Evolutionary conservation across 2,113 vertebrate genomes (phyloP).

Genomic region (Ifrita kowaldi): DNA sequence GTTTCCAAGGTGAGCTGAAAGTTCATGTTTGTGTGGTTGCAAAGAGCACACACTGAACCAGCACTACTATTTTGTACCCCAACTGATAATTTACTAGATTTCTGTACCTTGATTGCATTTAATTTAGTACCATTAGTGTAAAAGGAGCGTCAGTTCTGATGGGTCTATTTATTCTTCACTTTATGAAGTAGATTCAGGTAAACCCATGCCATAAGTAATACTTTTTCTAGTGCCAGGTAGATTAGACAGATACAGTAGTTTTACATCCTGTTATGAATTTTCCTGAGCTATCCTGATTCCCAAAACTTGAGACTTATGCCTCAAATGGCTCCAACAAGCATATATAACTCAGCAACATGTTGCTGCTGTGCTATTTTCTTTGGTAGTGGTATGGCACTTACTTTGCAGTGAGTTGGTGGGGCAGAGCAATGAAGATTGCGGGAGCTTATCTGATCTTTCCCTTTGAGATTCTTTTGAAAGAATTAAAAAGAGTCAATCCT

Average conservation of each 20-base stretch:
- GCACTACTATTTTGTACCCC: background rate
- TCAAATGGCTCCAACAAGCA: background rate
- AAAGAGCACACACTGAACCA: background rate
- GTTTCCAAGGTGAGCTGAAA: background rate
- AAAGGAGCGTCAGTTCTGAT: background rate
- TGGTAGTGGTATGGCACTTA: background rate
- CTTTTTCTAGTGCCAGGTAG: background rate
- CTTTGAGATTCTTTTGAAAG: conserved; percentile 48
- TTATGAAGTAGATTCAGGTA: background rate
- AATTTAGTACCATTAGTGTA: background rate
- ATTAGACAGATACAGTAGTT: background rate
- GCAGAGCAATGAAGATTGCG: conserved; percentile 7
- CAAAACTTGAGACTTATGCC: background rate
- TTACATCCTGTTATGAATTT: background rate
- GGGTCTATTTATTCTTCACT: background rate
- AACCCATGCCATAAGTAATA: background rate
- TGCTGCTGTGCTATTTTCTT: conserved; percentile 5
- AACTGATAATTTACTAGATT: background rate
- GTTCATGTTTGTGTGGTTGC: background rate
- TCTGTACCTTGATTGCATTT: background rate
- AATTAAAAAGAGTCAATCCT: conserved; percentile 35
- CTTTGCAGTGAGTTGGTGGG: conserved; percentile 1
- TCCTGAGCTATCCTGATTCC: background rate
- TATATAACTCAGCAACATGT: background rate
- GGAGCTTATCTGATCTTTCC: conserved; percentile 15